These are phyloP conservation scores for Peromyscus californicus DNA, from an alignment of 2,113 vertebrate genomes.

Conservation along the genomic window DNA sequence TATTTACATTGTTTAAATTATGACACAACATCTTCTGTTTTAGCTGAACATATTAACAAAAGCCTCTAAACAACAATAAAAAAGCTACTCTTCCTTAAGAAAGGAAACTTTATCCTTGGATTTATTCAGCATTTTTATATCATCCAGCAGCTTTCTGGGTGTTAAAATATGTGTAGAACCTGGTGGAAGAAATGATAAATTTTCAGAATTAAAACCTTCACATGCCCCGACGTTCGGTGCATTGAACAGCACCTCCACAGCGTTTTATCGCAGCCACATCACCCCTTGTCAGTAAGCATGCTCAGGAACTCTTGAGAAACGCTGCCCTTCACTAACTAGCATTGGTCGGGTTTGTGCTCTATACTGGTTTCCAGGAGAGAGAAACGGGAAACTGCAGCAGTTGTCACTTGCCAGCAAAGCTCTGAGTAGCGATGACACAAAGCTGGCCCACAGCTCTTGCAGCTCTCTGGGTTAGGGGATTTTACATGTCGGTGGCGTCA, in stretches of 20 bases:
- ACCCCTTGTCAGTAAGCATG: neutral
- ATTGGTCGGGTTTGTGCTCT: neutral
- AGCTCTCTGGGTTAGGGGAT: neutral
- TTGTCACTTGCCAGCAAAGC: neutral
- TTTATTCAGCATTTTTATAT: conserved; percentile 95
- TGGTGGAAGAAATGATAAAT: conserved; percentile 80
- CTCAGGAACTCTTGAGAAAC: conserved; percentile 16
- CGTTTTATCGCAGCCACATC: neutral
- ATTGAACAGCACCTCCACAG: neutral
- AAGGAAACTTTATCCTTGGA: conserved; percentile 89
- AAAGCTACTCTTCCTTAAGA: conserved; percentile 89
- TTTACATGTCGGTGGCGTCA: neutral
- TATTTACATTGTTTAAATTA: conserved; percentile 82
- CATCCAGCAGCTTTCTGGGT: conserved; percentile 93
- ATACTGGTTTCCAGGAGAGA: neutral
- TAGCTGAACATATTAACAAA: conserved; percentile 61
- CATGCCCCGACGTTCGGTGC: neutral
- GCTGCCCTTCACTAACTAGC: neutral
- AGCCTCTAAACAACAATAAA: conserved; percentile 12
- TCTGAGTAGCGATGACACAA: neutral
- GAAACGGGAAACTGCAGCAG: neutral
- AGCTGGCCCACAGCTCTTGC: neutral
- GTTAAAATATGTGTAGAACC: conserved; percentile 97
- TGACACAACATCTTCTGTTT: conserved; percentile 56
- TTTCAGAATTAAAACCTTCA: conserved; percentile 55